These are phyloP conservation scores for Boulengeromyrus knoepffleri DNA, from an alignment of 2,113 vertebrate genomes.

Conservation along the genomic window DNA sequence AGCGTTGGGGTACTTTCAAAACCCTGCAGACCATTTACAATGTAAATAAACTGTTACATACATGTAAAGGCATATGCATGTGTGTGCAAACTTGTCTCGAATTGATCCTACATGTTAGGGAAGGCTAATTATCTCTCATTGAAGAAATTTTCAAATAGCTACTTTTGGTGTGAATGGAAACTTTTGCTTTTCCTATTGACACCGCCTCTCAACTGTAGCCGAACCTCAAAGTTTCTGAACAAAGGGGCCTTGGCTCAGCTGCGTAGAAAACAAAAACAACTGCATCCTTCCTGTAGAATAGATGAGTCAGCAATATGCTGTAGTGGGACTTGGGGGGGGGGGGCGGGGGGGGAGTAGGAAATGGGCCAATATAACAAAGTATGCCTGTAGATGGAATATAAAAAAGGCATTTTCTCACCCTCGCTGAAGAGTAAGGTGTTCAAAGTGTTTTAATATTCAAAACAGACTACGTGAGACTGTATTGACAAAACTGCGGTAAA, in stretches of 20 bases:
- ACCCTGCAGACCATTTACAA: not conserved
- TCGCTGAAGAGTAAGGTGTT: not conserved
- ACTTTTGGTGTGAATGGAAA: not conserved
- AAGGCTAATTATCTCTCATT: not conserved
- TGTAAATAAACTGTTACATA: not conserved
- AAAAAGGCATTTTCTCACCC: not conserved
- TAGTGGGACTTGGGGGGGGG: not conserved
- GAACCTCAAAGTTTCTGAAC: not conserved
- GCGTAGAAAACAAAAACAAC: constrained; percentile 1
- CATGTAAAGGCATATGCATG: not conserved
- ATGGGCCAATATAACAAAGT: not conserved
- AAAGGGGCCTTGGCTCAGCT: not conserved
- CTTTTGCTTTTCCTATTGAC: not conserved
- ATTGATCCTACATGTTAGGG: not conserved
- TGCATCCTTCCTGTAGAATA: constrained; percentile 19
- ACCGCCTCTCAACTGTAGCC: not conserved
- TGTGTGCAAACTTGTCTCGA: not conserved
- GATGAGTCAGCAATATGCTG: constrained; percentile 14
- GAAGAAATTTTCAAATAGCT: not conserved
- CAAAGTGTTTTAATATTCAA: not conserved
- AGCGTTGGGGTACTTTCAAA: not conserved
- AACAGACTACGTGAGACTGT: not conserved
- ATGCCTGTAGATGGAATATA: not conserved
- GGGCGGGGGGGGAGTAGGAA: not conserved
- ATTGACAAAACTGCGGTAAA: not conserved